Evolutionary conservation across 1,140 invertebrate genomes (phyloP).

Genomic region (Copidosoma floridanum): DNA sequence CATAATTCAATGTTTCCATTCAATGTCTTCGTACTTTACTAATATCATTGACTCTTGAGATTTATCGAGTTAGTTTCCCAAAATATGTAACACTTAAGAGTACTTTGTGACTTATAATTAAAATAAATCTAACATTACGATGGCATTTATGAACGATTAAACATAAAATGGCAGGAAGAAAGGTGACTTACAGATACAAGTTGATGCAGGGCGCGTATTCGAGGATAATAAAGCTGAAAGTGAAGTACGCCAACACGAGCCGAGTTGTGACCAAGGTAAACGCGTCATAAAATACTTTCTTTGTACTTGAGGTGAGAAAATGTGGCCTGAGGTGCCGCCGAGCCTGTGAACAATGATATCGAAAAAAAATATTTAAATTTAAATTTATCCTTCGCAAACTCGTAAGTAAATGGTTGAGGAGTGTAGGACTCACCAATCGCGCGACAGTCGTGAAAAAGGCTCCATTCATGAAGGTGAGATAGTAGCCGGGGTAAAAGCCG

Average conservation of each 20-base stretch:
- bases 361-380: slow-evolving; percentile 32
- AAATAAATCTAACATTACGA: background rate
- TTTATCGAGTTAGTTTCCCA: no score
- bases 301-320: slow-evolving; percentile 65
- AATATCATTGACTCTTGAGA: no score
- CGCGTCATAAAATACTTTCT: slow-evolving; percentile 74
- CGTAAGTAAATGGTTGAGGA: no score
- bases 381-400: background rate
- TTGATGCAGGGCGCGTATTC: slow-evolving; percentile 70
- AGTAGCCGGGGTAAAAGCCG: slow-evolving; percentile 97
- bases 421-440: slow-evolving; percentile 68
- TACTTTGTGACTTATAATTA: no score
- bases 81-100: no score
- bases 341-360: no score
- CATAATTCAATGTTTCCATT: no score
- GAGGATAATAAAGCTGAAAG: slow-evolving; percentile 86
- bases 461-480: slow-evolving; percentile 87
- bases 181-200: slow-evolving; percentile 65
- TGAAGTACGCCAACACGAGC: slow-evolving; percentile 79
- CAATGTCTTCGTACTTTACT: no score
- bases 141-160: background rate
- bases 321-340: slow-evolving; percentile 72
- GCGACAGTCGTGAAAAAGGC: slow-evolving; percentile 84
- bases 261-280: slow-evolving; percentile 77
- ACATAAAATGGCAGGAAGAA: background rate